Percentiles rank a stretch among this genome's conserved stretches.
Evolutionary conservation across 2,797 vertebrate species (phyloP).

Genomic region (Urocyon cinereoargenteus): DNA sequence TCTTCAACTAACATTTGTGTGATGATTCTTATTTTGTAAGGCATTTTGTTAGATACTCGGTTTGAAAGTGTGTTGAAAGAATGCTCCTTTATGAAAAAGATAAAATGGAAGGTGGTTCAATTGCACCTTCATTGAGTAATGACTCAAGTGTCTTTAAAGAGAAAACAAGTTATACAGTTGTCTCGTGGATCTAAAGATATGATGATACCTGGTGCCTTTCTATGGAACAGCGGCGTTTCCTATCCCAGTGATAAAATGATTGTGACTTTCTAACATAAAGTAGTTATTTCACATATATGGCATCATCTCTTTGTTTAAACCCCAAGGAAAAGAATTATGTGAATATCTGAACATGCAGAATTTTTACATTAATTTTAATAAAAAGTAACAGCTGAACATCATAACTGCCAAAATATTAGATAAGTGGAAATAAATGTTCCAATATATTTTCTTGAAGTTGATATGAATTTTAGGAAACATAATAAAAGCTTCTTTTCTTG

Average conservation of each 20-base stretch:
- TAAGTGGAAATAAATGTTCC: conserved; percentile 67
- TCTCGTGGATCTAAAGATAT: conserved; percentile 50
- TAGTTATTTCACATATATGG: conserved; percentile 58
- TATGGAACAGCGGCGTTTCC: conserved; percentile 76
- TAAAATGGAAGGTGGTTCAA: conserved; percentile 81
- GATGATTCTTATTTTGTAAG: not conserved
- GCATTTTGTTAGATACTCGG: conserved; percentile 64
- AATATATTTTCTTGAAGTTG: conserved; percentile 55
- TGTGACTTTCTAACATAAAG: conserved; percentile 76
- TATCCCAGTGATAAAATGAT: conserved; percentile 71
- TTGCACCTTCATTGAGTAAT: conserved; percentile 70
- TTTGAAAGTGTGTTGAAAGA: conserved; percentile 69
- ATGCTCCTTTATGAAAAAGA: conserved; percentile 81
- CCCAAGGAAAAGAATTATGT: conserved; percentile 81
- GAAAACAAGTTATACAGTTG: not conserved
- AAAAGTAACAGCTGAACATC: conserved; percentile 68
- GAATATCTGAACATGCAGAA: conserved; percentile 79
- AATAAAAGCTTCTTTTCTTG: conserved; percentile 11
- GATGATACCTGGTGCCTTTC: conserved; percentile 73
- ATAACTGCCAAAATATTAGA: conserved; percentile 64
- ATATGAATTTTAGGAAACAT: conserved; percentile 46
- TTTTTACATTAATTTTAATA: conserved; percentile 84
- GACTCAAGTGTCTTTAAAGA: conserved; percentile 52
- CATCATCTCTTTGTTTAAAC: conserved; percentile 77
- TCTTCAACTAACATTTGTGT: not conserved